Base-by-base conservation (phyloP, 2,888 invertebrate genomes). In the Dolomedes plantarius region DNA sequence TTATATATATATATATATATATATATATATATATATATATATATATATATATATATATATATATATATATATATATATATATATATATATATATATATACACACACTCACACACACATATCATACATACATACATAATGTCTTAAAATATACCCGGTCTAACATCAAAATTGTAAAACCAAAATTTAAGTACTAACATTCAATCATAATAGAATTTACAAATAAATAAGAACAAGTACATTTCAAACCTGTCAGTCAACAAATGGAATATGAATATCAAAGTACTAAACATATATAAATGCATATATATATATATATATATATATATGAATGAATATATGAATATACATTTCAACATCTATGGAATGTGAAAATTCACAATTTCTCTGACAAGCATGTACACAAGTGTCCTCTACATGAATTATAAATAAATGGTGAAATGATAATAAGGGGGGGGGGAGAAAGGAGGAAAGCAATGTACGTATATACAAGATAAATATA, bases 401-500 rank as follows among this genome's bases (percentile, higher is more conserved):
- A 74, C 28, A n/a, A 75, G 39, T 41, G 39, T 28, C 9, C 19
- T 39, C 29, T 81, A 50, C 39, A 68, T 56, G 67, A 50, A 39
- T 31, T 28, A 73, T 50, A 73, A 74, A 50, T 71, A 62, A 71
- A 41, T 11, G 32, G 13, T 64, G 50, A 78, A 71, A 31, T 28
- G 29, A 36, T 36, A 36, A 36, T 36, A 36, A 36, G 36, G 36
- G 36, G 36, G 36, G 36, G 6, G 5, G 36, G 36, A 11, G n/a
- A n/a, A n/a, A 46, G 6, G 2, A 32, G 50, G 73, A 75, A 69
- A 62, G 39, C 28, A 23, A 62, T 31, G 46, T 62, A 65, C 2
- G 68, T 74, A 74, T 74, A 50, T 81, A 81, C 81, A 81, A 56
- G 67, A 74, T 74, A 81, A 81, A 81, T 56, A 81, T 74, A 79